Evolutionary conservation across 2,797 vertebrate genomes (phyloP).

Genomic region (Dendrocincla fuliginosa): DNA sequence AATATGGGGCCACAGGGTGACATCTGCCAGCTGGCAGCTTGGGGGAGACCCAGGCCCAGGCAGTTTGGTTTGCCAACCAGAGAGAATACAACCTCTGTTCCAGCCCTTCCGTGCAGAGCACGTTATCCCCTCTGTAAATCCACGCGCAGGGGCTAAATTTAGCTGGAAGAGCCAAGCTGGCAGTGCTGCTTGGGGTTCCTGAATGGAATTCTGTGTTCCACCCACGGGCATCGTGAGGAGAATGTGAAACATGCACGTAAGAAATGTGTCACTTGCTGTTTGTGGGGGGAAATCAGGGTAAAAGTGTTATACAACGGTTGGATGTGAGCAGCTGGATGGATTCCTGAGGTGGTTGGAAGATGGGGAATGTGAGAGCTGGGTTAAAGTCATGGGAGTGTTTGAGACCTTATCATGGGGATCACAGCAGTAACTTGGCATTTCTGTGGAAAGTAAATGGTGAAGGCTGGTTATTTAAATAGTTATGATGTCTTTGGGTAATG

Average conservation of each 20-base stretch:
- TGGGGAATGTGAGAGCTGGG: neutral
- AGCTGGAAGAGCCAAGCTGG: neutral
- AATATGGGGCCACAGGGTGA: neutral
- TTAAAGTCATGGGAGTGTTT: neutral
- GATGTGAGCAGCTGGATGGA: neutral
- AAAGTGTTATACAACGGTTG: neutral
- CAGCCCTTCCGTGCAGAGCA: neutral
- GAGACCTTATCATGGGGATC: neutral
- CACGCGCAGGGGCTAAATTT: neutral
- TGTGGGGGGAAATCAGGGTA: neutral
- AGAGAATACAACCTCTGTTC: neutral
- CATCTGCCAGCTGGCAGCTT: neutral
- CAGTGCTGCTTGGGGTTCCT: neutral
- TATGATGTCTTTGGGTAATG: neutral
- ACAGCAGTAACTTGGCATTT: neutral
- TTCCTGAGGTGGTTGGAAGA: neutral
- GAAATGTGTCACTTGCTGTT: neutral
- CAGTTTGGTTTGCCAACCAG: neutral
- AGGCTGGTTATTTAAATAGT: neutral
- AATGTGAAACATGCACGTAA: neutral
- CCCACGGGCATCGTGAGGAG: neutral
- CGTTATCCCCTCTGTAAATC: neutral
- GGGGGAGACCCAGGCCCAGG: neutral
- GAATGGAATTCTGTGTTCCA: neutral
- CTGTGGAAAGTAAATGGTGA: fast-evolving